Conservation (phyloP, 2,113 vertebrate genomes). For the Amazona guildingii region DNA sequence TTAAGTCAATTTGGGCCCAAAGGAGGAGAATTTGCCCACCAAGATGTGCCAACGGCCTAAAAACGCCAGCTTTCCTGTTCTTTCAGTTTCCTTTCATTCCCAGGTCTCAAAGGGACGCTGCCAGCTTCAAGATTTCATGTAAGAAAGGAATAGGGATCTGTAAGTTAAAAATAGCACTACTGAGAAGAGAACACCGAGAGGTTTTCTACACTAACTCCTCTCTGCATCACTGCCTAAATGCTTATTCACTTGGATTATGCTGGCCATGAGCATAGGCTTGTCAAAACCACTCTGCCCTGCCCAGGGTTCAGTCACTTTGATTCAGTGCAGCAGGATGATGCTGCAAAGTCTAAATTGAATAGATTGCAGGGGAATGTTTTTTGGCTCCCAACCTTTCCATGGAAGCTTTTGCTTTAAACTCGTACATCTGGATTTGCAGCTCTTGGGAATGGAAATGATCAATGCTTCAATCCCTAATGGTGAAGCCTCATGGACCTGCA, state of each 20-base stretch:
- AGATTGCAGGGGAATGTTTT: neutral
- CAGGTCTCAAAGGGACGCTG: neutral
- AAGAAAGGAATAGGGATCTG: neutral
- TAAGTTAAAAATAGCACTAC: slow-evolving; percentile 8
- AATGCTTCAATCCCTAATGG: neutral
- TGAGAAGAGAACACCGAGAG: accelerated
- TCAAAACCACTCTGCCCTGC: slow-evolving; percentile 35
- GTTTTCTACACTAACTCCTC: neutral
- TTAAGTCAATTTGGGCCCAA: neutral
- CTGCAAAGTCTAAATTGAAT: slow-evolving; percentile 43
- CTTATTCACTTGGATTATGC: neutral
- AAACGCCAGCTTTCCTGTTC: neutral
- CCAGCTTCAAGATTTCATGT: slow-evolving; percentile 23
- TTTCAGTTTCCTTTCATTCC: neutral
- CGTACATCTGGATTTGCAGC: neutral
- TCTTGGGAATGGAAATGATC: slow-evolving; percentile 11
- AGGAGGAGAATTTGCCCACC: neutral
- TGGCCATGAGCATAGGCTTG: neutral
- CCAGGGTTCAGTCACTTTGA: slow-evolving; percentile 30
- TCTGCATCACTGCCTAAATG: slow-evolving; percentile 14
- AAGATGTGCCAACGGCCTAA: neutral
- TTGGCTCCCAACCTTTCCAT: neutral
- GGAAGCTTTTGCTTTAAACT: neutral
- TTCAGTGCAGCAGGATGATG: slow-evolving; percentile 37
- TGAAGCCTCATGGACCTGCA: neutral